phyloP scores from a whole-genome alignment of 2,113 vertebrate species.

The Poecile atricapillus region DNA sequence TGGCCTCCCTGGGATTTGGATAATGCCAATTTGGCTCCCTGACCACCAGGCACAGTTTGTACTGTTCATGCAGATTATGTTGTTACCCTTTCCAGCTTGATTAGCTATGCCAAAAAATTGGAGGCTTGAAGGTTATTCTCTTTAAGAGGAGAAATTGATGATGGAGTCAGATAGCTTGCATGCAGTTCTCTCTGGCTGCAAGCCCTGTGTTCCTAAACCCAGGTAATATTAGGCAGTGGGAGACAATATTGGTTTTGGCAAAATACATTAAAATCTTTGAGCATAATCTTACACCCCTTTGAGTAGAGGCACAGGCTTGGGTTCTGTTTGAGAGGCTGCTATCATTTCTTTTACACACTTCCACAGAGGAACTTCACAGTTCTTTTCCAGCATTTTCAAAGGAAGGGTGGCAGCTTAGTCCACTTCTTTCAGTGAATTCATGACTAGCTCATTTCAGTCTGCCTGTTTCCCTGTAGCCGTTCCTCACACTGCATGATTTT shows the following conservation, averaged over 20 bases:
- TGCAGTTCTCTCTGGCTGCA: background rate
- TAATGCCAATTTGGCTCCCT: background rate
- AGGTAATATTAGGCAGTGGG: background rate
- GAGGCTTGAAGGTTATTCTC: background rate
- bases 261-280: background rate
- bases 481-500: background rate
- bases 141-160: background rate
- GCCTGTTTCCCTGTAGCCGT: background rate
- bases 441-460: background rate
- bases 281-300: background rate
- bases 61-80: background rate
- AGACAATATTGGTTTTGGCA: background rate
- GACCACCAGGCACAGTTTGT: constrained; percentile 9
- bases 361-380: background rate
- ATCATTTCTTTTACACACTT: background rate
- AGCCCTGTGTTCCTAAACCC: background rate
- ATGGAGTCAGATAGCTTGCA: background rate
- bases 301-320: background rate
- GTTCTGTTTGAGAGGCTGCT: background rate
- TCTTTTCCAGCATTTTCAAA: background rate
- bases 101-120: background rate
- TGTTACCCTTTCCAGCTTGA: background rate
- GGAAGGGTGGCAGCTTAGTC: background rate
- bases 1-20: background rate
- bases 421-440: background rate